Evolutionary conservation across 2,888 invertebrate genomes (phyloP), one percentile per base, ranked within the genome.

Genomic region (Drosophila bunnanda): DNA sequence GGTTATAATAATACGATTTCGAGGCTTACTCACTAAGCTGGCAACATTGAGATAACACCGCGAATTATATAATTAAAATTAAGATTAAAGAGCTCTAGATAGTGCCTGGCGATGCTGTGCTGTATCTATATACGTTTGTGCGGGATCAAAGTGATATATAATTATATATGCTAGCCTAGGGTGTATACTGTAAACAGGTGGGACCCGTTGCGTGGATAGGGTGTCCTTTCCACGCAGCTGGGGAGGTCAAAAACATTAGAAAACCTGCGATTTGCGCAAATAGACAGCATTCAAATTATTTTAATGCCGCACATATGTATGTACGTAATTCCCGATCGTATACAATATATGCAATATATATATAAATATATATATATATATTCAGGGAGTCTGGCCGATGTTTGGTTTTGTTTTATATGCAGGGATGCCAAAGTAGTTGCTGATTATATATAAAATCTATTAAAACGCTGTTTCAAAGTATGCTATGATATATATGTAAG

Each of bases 261-360:
- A 79, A 83, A 82, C 73, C 81, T 65, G 66, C 81, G 88, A 79
- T 76, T 68, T 53, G 76, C 80, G 81, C 79, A 75, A 79, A 86
- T 81, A 90, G 90, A 89, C 75, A 86, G 88, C 90, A 89, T 82
- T 90, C 69, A 90, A 89, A 89, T 87, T 86, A 59, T 53, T 48
- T 59, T 28, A 41, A 61, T 75, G 58, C 22, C 20, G 43, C 25
- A 55, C 59, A 58, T 46, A 59, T 41, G 50, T 34, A 30, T 41
- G 54, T 41, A 39, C 17, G 38, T 38, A 55, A 22, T 32, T 13
- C 54, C 54, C 54, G 55, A 55, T 53, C 30, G 48, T 20, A 30
- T 30, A 28, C 17, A 48, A 44, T 25, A 25, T 44, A 22, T 22
- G 32, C 17, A 13, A 32, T 54, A 30, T 12, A 22, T 22, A 57